Evolutionary conservation across 37 sponge, comb jelly and placozoan species (phyloP), one percentile per base, ranked within the genome.

Genomic region (Aphrocallistes beatrix): DNA sequence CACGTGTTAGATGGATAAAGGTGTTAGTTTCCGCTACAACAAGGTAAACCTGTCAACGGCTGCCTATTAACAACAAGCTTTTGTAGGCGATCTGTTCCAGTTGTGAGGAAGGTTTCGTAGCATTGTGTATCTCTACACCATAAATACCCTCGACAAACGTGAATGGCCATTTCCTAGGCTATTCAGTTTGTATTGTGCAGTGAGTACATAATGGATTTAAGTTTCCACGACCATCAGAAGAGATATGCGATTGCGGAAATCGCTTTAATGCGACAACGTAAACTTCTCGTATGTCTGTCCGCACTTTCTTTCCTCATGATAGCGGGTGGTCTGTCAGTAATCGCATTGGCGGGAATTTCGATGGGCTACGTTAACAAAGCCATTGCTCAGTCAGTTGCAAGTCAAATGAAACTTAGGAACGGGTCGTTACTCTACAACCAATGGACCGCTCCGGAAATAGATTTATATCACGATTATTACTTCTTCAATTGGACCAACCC

Each of bases 401-500:
- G 75, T 13, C 75, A 60, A 60, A 60, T 60, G 75, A 60, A 60
- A 60, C 34, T 60, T 21, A 60, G 34, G 34, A 60, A 60, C 21
- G 75, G 75, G 34, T 60, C 75, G 3, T 30, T 60, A 6, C 75
- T 60, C 3, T 60, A 32, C n/a, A 60, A 60, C 21, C 75, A 60
- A 60, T 60, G 75, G 75, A 60, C 32, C 3, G 8, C 75, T 32
- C 75, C 75, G n/a, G 75, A 60, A 60, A 60, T 60, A 3, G 75
- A 60, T 60, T 60, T 60, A 60, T 60, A 60, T 30, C 75, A 60
- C 34, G 75, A 60, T 28, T 60, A 60, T 60, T 60, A 60, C 21
- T 60, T 60, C 75, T 60, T 60, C 75, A 60, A 60, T 30, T 60
- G 75, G 75, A 60, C 75, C 32, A 60, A 60, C 34, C 75, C 75